Conservation (phyloP, 1,140 invertebrate genomes). For the Drosophila nikananu region DNA sequence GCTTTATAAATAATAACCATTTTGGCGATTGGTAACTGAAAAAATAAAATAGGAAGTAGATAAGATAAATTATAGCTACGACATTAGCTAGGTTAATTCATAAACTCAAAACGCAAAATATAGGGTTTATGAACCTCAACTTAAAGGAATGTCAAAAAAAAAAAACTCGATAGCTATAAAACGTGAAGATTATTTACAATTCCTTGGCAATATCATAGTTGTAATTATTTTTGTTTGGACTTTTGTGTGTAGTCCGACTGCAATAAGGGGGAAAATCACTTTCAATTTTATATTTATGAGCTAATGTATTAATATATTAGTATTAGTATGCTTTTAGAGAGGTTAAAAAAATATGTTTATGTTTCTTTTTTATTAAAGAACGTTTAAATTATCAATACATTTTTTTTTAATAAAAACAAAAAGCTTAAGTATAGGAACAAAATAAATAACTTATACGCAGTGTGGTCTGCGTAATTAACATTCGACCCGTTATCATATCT, state of each 20-base stretch:
- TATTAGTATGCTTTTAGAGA: neutral
- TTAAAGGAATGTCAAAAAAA: neutral
- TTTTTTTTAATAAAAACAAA: neutral
- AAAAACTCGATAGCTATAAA: neutral
- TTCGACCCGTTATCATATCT: neutral
- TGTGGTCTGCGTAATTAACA: neutral
- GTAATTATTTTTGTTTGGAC: neutral
- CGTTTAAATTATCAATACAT: neutral
- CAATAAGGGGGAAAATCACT: neutral
- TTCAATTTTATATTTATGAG: neutral
- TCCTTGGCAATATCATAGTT: neutral
- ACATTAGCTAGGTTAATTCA: neutral
- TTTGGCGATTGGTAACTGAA: constrained; percentile 10
- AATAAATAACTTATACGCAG: neutral
- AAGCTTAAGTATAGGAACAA: neutral
- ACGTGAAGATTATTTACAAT: neutral
- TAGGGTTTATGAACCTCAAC: neutral
- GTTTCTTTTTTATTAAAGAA: neutral
- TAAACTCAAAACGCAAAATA: neutral
- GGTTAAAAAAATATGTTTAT: neutral
- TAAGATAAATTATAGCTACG: constrained; percentile 5
- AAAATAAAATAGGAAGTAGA: constrained; percentile 15
- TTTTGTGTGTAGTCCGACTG: neutral
- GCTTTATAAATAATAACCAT: neutral
- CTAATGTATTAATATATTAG: too few relatives aligned